Conservation (phyloP, 35 echinoderm and acorn worm species). For the Heliocidaris erythrogramma region DNA sequence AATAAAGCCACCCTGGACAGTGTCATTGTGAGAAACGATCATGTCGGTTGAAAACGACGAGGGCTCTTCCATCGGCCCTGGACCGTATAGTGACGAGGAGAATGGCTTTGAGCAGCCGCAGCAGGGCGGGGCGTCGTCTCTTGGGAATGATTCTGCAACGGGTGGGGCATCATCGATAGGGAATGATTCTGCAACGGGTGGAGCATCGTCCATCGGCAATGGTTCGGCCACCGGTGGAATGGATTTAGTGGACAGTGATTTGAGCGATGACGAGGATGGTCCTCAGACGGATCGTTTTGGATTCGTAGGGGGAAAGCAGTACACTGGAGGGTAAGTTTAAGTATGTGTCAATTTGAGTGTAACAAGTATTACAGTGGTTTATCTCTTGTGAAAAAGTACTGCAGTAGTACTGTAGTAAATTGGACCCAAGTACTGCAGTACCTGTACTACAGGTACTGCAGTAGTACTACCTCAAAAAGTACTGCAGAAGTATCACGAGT, state of each 20-base stretch:
- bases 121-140: background rate
- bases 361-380: too few relatives aligned
- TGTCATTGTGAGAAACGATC: background rate
- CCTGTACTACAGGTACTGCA: too few relatives aligned
- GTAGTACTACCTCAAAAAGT: too few relatives aligned
- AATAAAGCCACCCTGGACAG: background rate
- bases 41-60: slow-evolving; percentile 13
- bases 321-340: slow-evolving; percentile 65
- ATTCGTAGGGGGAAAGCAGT: slow-evolving; percentile 80
- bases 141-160: slow-evolving; percentile 42
- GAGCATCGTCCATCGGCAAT: slow-evolving; percentile 42
- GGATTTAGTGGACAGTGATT: slow-evolving; percentile 62
- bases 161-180: slow-evolving; percentile 26
- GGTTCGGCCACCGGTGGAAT: slow-evolving; percentile 1
- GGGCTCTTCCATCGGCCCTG: background rate
- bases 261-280: slow-evolving; percentile 44
- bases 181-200: slow-evolving; percentile 34
- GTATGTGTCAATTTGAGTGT: too few relatives aligned
- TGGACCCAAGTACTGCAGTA: too few relatives aligned
- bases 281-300: slow-evolving; percentile 65
- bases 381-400: too few relatives aligned
- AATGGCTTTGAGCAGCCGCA: background rate
- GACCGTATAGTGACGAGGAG: slow-evolving; percentile 10
- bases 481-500: too few relatives aligned
- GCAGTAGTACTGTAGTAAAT: too few relatives aligned